A percentile compares a stretch with the other conserved stretches of the same genome.
Conservation (phyloP, 2,888 invertebrate genomes). For the Entomobrya proxima region DNA sequence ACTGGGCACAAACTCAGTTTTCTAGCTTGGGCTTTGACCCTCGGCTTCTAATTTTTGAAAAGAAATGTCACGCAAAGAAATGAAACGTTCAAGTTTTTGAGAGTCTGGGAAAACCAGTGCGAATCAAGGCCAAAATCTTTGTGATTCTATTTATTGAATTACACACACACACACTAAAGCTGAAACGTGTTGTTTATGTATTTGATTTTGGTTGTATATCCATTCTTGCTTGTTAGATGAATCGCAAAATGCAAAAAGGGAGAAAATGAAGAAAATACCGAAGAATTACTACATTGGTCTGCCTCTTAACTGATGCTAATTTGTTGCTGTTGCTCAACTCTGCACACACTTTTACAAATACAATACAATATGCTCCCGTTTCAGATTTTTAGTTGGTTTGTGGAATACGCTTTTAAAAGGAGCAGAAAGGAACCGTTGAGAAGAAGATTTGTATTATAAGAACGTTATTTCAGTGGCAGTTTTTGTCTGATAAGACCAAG, state of each 20-base stretch:
- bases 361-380: constrained; percentile 43
- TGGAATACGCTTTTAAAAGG: constrained; percentile 12
- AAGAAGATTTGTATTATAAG: neutral
- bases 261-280: constrained; percentile 43
- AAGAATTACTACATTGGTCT: constrained; percentile 18
- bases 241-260: constrained; percentile 27
- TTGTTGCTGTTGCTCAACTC: constrained; percentile 50
- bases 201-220: constrained; percentile 9
- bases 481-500: constrained; percentile 45
- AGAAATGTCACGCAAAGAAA: no score
- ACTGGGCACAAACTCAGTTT: no score
- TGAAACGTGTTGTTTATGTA: no score
- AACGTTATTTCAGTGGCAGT: constrained; percentile 25
- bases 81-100: no score
- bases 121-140: no score
- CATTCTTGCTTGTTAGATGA: constrained; percentile 26
- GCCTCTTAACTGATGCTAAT: constrained; percentile 60
- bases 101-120: no score
- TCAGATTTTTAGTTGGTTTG: constrained; percentile 34
- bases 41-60: no score
- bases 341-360: constrained; percentile 37
- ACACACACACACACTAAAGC: no score
- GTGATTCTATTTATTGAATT: no score
- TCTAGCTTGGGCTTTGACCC: no score
- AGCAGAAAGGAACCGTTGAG: constrained; percentile 24